Base-by-base conservation (phyloP, 23 tunicate species). In the Trididemnum clinides region DNA sequence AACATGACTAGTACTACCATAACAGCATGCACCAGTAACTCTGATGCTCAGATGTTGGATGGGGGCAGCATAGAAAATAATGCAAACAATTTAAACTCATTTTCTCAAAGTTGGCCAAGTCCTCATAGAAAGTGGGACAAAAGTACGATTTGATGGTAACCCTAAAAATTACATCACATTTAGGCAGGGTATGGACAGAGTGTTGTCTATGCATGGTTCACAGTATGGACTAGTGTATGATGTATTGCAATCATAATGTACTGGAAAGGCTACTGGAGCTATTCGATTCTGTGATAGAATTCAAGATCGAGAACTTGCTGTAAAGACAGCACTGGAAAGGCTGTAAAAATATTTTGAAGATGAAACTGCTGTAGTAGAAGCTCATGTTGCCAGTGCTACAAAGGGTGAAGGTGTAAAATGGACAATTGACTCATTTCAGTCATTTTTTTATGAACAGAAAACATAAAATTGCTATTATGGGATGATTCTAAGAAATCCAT, bases 221-320 rank as follows among this genome's bases (percentile, higher is more conserved):
- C 29, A 73, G 25, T 39, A 36, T 37, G 80, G 57, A 2, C 6
- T 73, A 5, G 7, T 73, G 25, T 39, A 36, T 37, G 80, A 28
- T 1, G 12, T 73, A 5, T 22, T 73, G 19, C 80, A 73, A 73
- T 73, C 80, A 73, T 28, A 57, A 2, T 73, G 80, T 23, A 2
- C 57, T 2, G 57, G 80, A 20, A 73, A 73, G 57, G 80, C 80
- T 5, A 5, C 80, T 73, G 80, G 38, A 20, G 80, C 80, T 7
- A 73, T 73, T 2, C 18, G 22, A 37, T 73, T 21, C 28, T 73
- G 57, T 73, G 80, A 73, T 23, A 23, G 80, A 15, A 73, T 73
- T 36, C 18, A 38, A 73, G 80, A 73, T 38, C 57, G 23, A 2
- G 30, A 73, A 37, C 12, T 36, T 36, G 80, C 80, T 37, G 28